A percentile compares a stretch with the other conserved stretches of the same genome.
phyloP scores from a whole-genome alignment of 37 sponge, comb jelly and placozoan genomes.

The Crambe crambe region DNA sequence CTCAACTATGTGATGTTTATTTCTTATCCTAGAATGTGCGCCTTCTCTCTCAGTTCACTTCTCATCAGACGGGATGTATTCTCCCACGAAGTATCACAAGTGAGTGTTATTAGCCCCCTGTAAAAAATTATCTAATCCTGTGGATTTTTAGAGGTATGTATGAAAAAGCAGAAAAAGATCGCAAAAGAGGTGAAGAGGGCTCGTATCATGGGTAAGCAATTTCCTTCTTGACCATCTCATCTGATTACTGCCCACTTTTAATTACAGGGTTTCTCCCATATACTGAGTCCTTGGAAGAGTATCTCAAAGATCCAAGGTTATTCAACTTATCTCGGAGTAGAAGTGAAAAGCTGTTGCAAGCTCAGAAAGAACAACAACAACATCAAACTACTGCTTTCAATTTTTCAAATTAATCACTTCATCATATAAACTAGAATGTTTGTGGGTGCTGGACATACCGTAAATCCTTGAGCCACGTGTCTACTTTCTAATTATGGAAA shows the following conservation, averaged over 20 bases:
- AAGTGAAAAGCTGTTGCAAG: not conserved
- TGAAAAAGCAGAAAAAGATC: slow-evolving; percentile 62
- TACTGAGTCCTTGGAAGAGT: slow-evolving; percentile 9
- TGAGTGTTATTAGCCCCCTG: slow-evolving; percentile 9
- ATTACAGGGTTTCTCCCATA: slow-evolving; percentile 56
- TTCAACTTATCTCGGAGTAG: not conserved
- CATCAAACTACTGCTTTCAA: no score
- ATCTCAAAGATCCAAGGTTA: slow-evolving; percentile 2
- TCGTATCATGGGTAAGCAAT: slow-evolving; percentile 43
- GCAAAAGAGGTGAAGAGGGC: slow-evolving; percentile 56
- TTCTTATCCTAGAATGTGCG: slow-evolving; percentile 50
- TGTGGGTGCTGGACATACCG: no score
- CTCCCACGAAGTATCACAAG: slow-evolving; percentile 73
- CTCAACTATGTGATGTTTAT: not conserved
- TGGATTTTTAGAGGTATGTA: slow-evolving; percentile 40
- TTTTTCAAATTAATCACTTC: no score
- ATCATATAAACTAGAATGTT: no score
- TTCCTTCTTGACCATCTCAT: no score
- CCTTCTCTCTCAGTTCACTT: slow-evolving; percentile 79
- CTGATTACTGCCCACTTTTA: no score
- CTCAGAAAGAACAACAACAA: not conserved
- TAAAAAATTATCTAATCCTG: no score
- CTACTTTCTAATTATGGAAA: no score
- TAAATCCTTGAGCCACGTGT: no score
- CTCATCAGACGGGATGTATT: slow-evolving; percentile 76